phyloP scores from a whole-genome alignment of 92 coral and sea anemone species.

The Pocillopora grandis region DNA sequence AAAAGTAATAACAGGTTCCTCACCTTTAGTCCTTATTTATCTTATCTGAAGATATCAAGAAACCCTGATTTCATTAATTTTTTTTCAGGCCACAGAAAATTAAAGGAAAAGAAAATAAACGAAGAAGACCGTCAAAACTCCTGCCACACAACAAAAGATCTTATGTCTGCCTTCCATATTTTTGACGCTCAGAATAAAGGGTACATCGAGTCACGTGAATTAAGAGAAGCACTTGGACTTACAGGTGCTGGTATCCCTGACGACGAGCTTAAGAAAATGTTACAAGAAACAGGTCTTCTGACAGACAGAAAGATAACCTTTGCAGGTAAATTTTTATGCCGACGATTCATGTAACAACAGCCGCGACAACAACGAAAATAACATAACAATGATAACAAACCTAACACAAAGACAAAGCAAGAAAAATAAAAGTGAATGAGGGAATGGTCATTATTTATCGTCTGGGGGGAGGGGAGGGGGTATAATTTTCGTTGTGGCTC shows the following conservation, averaged over 20 bases:
- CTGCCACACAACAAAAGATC: constrained; percentile 53
- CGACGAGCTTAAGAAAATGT: constrained; percentile 48
- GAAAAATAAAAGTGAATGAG: no score
- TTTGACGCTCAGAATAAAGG: constrained; percentile 69
- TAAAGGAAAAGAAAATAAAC: background rate
- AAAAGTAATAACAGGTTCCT: no score
- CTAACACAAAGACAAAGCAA: no score
- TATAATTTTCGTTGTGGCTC: no score
- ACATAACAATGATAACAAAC: no score
- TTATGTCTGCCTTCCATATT: constrained; percentile 63
- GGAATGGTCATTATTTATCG: no score
- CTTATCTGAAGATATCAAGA: no score
- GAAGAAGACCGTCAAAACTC: constrained; percentile 2
- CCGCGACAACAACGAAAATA: no score
- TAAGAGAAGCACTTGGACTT: constrained; percentile 45
- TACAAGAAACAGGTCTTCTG: constrained; percentile 32
- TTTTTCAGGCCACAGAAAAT: background rate
- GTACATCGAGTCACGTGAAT: constrained; percentile 59
- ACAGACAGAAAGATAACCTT: constrained; percentile 51
- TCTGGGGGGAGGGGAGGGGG: no score
- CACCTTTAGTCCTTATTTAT: no score
- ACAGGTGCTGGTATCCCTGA: constrained; percentile 43
- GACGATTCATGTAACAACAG: no score
- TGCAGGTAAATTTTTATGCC: constrained; percentile 34
- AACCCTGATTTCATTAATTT: background rate